Evolutionary conservation across 2,797 vertebrate species (phyloP), one percentile per base, ranked within the genome.

Genomic region (Tadarida brasiliensis): DNA sequence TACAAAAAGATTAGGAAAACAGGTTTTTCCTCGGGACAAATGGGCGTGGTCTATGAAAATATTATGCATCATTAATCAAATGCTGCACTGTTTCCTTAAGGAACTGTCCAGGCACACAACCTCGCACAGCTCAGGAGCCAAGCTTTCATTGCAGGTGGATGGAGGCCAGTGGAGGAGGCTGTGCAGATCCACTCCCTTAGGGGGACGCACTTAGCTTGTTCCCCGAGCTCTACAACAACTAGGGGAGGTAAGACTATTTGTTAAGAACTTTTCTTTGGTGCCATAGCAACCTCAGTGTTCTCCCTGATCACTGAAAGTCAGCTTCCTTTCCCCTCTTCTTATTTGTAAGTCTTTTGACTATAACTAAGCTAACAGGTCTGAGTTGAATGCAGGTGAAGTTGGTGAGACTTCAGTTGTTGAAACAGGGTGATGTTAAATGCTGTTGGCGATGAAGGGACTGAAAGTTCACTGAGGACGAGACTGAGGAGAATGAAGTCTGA

Each of bases 31-130:
- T 97, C 91, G 67, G 54, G 30, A 10, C 63, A 63, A 95, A 20
- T 92, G 91, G 98, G 96, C 33, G 94, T 95, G 82, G 96, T 95
- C 97, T 98, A 99, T 98, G 98, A 98, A 98, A 99, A 98, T 98
- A 51, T 84, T 95, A 89, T 81, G 78, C 73, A 49, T 67, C 94
- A 96, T 96, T 98, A 98, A 92, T 98, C 98, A 99, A 98, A 98
- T 98, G 63, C 92, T 96, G 84, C 33, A 68, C 92, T 95, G 35
- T 80, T 97, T 97, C 97, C 94, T 95, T 77, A 91, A 96, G 94
- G 70, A 94, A 54, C 0, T 33, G 2, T 77, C 47, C 95, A 95
- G 81, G 30, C 74, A 28, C 11, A 30, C 44, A 70, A 56, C 68
- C 78, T 54, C 78, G 33, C 76, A 57, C 39, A n/a, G 77, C 49